Evolutionary conservation across 2,113 vertebrate genomes (phyloP).

Genomic region (Urocynchramus pylzowi): DNA sequence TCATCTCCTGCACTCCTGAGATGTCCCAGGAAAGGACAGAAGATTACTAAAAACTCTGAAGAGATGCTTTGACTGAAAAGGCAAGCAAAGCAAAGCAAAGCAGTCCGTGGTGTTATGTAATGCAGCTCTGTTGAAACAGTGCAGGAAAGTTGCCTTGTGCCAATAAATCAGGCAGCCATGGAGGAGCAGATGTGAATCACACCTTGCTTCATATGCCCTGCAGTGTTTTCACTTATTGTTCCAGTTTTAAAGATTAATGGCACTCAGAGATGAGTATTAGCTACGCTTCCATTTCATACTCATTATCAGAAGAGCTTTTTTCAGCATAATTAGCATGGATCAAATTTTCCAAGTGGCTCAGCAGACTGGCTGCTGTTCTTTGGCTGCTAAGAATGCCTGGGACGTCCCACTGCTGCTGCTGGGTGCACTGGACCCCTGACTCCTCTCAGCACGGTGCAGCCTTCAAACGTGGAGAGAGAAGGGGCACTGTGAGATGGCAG

Average conservation of each 20-base stretch:
- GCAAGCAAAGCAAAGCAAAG: not conserved
- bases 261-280: conserved; percentile 43
- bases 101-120: conserved; percentile 21
- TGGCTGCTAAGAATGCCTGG: not conserved
- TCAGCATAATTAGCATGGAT: conserved; percentile 35
- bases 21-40: not conserved
- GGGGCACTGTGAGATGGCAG: not conserved
- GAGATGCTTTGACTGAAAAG: not conserved
- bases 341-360: conserved; percentile 18
- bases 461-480: not conserved
- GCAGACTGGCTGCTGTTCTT: not conserved
- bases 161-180: conserved; percentile 44
- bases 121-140: conserved; percentile 34
- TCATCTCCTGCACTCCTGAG: accelerated
- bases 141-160: conserved; percentile 28
- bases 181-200: conserved; percentile 64
- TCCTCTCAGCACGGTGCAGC: not conserved
- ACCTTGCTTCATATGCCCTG: conserved; percentile 68
- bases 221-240: conserved; percentile 54
- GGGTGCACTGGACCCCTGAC: accelerated
- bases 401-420: not conserved
- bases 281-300: conserved; percentile 31
- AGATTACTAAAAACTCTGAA: not conserved
- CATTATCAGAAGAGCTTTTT: conserved; percentile 55
- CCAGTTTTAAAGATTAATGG: conserved; percentile 62